phyloP scores from a whole-genome alignment of 2,888 invertebrate species.

The Nomada fabriciana region DNA sequence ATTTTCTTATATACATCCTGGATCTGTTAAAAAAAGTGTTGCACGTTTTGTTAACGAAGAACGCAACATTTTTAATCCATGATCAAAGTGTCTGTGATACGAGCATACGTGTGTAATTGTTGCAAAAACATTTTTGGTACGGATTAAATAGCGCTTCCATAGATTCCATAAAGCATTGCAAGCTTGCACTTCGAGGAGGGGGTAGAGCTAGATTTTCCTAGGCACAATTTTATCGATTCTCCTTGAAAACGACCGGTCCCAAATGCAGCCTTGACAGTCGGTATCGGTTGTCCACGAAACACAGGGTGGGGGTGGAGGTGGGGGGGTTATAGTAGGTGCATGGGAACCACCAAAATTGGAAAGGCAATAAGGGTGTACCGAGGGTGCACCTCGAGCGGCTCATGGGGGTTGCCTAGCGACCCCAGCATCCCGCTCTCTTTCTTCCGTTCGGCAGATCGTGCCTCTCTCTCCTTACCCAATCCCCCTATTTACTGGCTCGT shows the following conservation, averaged over 20 bases:
- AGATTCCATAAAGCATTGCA: neutral
- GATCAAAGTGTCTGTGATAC: neutral
- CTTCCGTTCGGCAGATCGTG: constrained; percentile 46
- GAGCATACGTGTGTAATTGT: neutral
- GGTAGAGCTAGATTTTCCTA: constrained; percentile 23
- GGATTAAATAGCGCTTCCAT: neutral
- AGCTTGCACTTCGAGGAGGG: neutral
- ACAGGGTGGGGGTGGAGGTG: neutral
- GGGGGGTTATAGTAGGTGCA: constrained; percentile 50
- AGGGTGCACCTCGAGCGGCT: constrained; percentile 71
- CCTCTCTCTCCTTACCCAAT: constrained; percentile 58
- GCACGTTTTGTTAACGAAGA: no score
- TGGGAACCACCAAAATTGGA: constrained; percentile 79
- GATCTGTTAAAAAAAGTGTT: no score
- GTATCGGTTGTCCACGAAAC: constrained; percentile 59
- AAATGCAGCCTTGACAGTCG: constrained; percentile 70
- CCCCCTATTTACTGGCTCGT: constrained; percentile 68
- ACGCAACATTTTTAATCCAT: no score
- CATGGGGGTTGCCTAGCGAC: constrained; percentile 82
- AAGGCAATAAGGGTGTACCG: constrained; percentile 78
- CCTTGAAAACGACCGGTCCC: constrained; percentile 48
- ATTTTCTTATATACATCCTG: no score
- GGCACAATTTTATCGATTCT: constrained; percentile 69
- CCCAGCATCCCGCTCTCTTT: constrained; percentile 71
- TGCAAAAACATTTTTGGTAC: neutral